phyloP scores from a whole-genome alignment of 2,888 invertebrate species.

The Spodoptera picta region DNA sequence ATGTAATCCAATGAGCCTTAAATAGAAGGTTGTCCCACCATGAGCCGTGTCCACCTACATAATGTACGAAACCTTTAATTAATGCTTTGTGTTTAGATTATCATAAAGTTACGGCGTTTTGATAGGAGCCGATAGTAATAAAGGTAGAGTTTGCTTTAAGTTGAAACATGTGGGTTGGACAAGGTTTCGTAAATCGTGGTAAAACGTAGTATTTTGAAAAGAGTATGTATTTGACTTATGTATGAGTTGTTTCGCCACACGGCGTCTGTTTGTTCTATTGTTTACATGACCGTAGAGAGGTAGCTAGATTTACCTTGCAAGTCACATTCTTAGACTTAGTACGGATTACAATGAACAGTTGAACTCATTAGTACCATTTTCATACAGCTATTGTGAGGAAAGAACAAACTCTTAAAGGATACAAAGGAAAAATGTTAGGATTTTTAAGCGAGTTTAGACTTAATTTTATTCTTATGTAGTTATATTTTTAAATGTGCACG shows the following conservation, averaged over 20 bases:
- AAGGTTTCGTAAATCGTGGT: conserved; percentile 45
- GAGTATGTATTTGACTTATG: conserved; percentile 34
- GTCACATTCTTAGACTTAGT: conserved; percentile 43
- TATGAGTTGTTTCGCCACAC: conserved; percentile 47
- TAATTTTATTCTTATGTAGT: conserved; percentile 4
- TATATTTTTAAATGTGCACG: not conserved
- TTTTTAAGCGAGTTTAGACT: conserved; percentile 16
- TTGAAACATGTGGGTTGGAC: conserved; percentile 49
- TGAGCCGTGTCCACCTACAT: conserved; percentile 75
- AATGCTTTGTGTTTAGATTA: conserved; percentile 74
- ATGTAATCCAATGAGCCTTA: conserved; percentile 72
- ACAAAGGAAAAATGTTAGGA: conserved; percentile 30
- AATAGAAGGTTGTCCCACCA: conserved; percentile 81
- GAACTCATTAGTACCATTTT: conserved; percentile 53
- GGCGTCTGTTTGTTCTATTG: conserved; percentile 50
- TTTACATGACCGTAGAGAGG: conserved; percentile 44
- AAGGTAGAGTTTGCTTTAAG: conserved; percentile 43
- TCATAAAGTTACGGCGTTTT: conserved; percentile 73
- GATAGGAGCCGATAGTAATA: conserved; percentile 61
- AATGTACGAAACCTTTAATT: conserved; percentile 76
- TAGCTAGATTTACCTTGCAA: conserved; percentile 53
- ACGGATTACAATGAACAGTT: conserved; percentile 49
- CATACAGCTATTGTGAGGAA: conserved; percentile 34
- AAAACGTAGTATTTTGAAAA: conserved; percentile 46
- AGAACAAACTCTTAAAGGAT: conserved; percentile 26